phyloP scores from a whole-genome alignment of 1,140 invertebrate species.

The Cheumatopsyche charites region DNA sequence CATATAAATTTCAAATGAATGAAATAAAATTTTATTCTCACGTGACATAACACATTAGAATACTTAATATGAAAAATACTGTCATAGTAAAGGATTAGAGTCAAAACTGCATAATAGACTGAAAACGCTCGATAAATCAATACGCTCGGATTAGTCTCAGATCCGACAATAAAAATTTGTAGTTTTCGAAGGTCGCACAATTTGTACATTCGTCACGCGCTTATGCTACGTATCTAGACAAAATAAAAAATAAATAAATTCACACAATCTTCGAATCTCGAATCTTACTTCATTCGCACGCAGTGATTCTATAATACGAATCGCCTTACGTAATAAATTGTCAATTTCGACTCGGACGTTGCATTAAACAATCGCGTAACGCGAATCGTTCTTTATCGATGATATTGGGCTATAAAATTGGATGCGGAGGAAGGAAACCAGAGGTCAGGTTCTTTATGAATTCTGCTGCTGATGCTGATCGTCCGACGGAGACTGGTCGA shows the following conservation, averaged over 20 bases:
- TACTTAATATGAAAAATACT: too few relatives aligned
- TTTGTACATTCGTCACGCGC: background rate
- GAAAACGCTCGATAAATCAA: background rate
- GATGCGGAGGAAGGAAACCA: conserved; percentile 9
- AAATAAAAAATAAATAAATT: background rate
- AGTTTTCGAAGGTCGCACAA: background rate
- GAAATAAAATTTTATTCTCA: too few relatives aligned
- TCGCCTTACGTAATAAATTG: background rate
- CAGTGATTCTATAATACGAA: too few relatives aligned
- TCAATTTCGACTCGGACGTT: background rate
- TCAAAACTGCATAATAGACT: conserved; percentile 8
- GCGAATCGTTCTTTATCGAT: background rate
- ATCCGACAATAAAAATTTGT: conserved; percentile 11
- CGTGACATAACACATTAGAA: too few relatives aligned
- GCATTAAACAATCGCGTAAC: too few relatives aligned
- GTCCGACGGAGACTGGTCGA: conserved; percentile 7
- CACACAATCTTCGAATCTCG: background rate
- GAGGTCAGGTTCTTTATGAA: background rate
- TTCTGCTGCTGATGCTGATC: background rate
- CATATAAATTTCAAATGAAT: too few relatives aligned
- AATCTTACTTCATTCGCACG: background rate
- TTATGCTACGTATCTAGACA: background rate
- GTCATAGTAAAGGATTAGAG: background rate
- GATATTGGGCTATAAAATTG: conserved; percentile 15
- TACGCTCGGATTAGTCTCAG: background rate